Base-by-base conservation (phyloP, 2,113 vertebrate species). In the Zapornia atra region DNA sequence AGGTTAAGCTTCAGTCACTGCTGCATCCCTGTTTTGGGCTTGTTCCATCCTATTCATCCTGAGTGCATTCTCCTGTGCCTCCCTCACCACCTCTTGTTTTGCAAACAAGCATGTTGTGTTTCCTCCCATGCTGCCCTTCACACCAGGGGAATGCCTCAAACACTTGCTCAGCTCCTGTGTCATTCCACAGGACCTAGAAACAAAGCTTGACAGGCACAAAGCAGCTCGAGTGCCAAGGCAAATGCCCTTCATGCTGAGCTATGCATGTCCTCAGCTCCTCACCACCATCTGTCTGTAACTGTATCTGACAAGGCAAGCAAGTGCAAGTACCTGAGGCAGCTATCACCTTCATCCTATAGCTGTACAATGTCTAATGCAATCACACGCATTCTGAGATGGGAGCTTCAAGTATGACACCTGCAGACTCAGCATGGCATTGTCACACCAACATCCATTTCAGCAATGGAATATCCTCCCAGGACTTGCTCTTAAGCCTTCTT, bases 221-320 rank as follows among this genome's bases (percentile, higher is more conserved):
- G 65, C 61, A 88, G 61, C 61, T 59, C 21, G 11, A 94, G 80
- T 34, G 83, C 88, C 86, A 92, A 77, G 85, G 29, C 22, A 61
- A 96, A 73, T 36, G 61, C 31, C 48, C 66, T 26, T 78, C 96
- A 38, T 44, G 76, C 93, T 95, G 95, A 95, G 89, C 80, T 84
- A 72, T 33, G 75, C 89, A 92, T 34, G 78, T 84, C 69, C 71
- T 57, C 71, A 80, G 71, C 40, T 91, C 76, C 40, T 92, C 83
- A 48, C 11, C 60, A 86, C 80, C 91, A 92, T 96, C 76, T 96
- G 94, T 76, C 91, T 83, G 53, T 51, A 36, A 68, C 57, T 46
- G 40, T 60, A 82, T 33, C 68, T 69, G 76, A 86, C 63, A 92
- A 33, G 75, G 53, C 42, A 85, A 38, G 31, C 46, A 57, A 87